phyloP scores from a whole-genome alignment of 2,113 vertebrate genomes.

The Lagopus muta region DNA sequence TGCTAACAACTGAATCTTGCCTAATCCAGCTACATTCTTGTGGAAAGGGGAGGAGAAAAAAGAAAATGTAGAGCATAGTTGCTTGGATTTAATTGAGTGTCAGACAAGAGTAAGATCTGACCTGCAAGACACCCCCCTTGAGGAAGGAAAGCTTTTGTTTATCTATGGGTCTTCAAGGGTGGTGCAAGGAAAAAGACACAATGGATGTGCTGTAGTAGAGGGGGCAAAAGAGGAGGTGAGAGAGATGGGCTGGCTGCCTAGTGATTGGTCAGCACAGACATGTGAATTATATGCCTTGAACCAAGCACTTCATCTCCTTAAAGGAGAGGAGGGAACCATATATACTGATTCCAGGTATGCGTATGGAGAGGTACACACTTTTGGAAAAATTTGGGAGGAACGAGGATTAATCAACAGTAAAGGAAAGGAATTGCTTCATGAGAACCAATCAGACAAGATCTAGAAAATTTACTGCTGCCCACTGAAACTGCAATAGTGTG shows the following conservation, averaged over 20 bases:
- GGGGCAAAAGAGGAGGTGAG: too few species aligned
- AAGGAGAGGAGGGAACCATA: background rate
- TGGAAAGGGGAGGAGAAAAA: background rate
- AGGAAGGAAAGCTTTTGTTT: too few species aligned
- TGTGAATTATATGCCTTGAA: too few species aligned
- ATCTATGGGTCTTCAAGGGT: too few species aligned
- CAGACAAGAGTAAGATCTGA: background rate
- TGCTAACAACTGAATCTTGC: background rate
- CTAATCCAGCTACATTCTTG: background rate
- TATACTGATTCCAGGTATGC: background rate
- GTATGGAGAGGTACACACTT: background rate
- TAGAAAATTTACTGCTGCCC: background rate
- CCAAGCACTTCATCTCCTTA: too few species aligned
- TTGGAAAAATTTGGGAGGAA: background rate
- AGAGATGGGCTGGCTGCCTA: too few species aligned
- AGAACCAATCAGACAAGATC: background rate
- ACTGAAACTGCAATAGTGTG: background rate
- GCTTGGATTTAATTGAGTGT: too few species aligned
- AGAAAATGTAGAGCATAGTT: too few species aligned
- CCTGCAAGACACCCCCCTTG: background rate
- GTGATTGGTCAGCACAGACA: too few species aligned
- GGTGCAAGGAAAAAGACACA: too few species aligned
- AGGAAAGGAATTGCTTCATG: background rate
- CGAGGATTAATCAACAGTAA: background rate
- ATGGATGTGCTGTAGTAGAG: too few species aligned